Evolutionary conservation across 2,797 vertebrate genomes (phyloP).

Genomic region (Sebastes minor): DNA sequence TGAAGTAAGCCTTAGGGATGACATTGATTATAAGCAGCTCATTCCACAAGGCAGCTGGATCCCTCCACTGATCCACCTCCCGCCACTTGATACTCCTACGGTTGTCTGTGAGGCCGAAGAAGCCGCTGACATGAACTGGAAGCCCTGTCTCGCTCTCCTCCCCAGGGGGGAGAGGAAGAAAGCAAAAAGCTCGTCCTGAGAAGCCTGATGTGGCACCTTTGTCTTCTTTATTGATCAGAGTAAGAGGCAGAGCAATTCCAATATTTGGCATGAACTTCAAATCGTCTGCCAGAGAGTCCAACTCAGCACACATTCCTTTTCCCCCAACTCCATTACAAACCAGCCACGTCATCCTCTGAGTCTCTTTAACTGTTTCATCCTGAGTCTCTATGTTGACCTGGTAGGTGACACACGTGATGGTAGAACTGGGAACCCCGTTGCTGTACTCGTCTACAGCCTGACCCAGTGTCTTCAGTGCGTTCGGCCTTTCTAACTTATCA

Average conservation of each 20-base stretch:
- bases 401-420: constrained; percentile 92
- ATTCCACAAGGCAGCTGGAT: constrained; percentile 97
- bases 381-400: constrained; percentile 90
- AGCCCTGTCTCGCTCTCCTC: constrained; percentile 97
- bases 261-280: constrained; percentile 95
- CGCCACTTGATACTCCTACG: constrained; percentile 98
- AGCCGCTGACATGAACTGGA: constrained; percentile 96
- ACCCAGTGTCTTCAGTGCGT: constrained; percentile 88
- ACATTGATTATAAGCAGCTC: constrained; percentile 91
- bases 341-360: constrained; percentile 90
- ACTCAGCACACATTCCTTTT: constrained; percentile 90
- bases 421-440: constrained; percentile 86
- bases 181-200: constrained; percentile 95
- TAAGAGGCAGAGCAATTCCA: constrained; percentile 92
- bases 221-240: constrained; percentile 71
- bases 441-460: constrained; percentile 90
- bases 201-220: constrained; percentile 87
- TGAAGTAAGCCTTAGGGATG: constrained; percentile 92
- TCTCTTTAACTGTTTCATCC: constrained; percentile 88
- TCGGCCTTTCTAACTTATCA: constrained; percentile 87
- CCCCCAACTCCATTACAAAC: constrained; percentile 96
- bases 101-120: constrained; percentile 98
- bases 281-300: constrained; percentile 94
- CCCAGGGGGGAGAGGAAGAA: constrained; percentile 94
- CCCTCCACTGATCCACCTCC: constrained; percentile 97